Evolutionary conservation across 2,888 invertebrate genomes (phyloP), one percentile per base, ranked within the genome.

Genomic region (Drosophila paranaensis): DNA sequence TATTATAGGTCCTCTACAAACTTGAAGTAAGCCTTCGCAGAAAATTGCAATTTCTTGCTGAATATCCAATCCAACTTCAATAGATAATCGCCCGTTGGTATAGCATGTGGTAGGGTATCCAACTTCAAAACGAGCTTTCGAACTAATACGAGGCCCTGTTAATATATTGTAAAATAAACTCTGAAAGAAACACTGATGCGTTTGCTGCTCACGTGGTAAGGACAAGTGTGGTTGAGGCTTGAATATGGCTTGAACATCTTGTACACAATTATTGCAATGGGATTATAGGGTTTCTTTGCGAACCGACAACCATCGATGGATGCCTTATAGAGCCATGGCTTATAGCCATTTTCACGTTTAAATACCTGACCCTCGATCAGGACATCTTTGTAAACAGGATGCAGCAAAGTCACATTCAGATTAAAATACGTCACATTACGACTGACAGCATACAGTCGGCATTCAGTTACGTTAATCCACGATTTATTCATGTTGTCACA

Each of bases 21-120:
- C 13, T 13, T 0, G 35, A 65, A 65, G 35, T 66, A 70, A 0
- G 35, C 2, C 5, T 57, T 40, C 2, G 43, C 39, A 9, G 0
- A 14, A 0, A 58, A 0, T 33, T 35, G 42, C 2, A 10, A 1
- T 5, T 53, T 65, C 5, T 50, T 33, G 16, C 37, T 0, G 4
- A 57, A 1, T 6, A 27, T 0, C 45, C 45, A 57, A 57, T 57
- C 46, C 57, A 57, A 9, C 9, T 25, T 3, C 30, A 78, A 0
- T 35, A 66, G 40, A 66, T 77, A 77, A 4, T 77, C 64, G 5
- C 67, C 79, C 16, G 71, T 54, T 3, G 77, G 77, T 14, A 75
- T 3, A 2, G 65, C 10, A 14, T 58, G 20, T 0, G 50, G 42
- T 0, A 68, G 13, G 6, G 13, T 1, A 0, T 70, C 66, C 6